Percentiles rank a stretch among this genome's conserved stretches.
These are phyloP conservation scores for Sialis lutaria DNA, from an alignment of 2,888 invertebrate genomes.

Conservation along the genomic window DNA sequence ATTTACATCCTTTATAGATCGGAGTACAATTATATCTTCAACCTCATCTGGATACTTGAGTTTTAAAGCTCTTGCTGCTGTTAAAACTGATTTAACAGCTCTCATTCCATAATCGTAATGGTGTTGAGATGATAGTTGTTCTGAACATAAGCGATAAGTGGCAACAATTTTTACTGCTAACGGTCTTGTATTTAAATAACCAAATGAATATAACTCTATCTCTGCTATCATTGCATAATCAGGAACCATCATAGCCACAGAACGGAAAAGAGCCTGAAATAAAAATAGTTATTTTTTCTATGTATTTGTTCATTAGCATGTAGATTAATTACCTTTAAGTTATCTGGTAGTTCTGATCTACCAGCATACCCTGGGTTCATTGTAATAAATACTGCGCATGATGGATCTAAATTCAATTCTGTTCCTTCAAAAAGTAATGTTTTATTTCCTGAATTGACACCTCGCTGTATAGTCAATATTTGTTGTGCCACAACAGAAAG, in stretches of 20 bases:
- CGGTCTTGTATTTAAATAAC: conserved; percentile 75
- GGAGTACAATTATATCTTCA: conserved; percentile 70
- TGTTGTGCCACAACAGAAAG: conserved; percentile 92
- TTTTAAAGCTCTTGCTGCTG: conserved; percentile 83
- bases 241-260: conserved; percentile 97
- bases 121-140: conserved; percentile 81
- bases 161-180: conserved; percentile 88
- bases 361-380: conserved; percentile 95
- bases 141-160: conserved; percentile 82
- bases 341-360: conserved; percentile 83
- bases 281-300: background rate
- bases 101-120: conserved; percentile 97
- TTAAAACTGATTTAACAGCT: conserved; percentile 83
- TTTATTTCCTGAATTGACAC: conserved; percentile 59
- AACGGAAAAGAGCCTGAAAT: conserved; percentile 60
- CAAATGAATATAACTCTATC: conserved; percentile 84
- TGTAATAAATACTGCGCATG: conserved; percentile 86
- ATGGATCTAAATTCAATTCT: conserved; percentile 61
- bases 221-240: conserved; percentile 91
- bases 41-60: conserved; percentile 73
- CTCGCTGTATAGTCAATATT: conserved; percentile 83
- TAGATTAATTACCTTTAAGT: conserved; percentile 43
- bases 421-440: conserved; percentile 82
- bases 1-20: conserved; percentile 89
- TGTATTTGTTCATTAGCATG: background rate